Percentiles rank a stretch among this genome's conserved stretches.
phyloP scores from a whole-genome alignment of 2,113 vertebrate genomes.

The Dromaius novaehollandiae region DNA sequence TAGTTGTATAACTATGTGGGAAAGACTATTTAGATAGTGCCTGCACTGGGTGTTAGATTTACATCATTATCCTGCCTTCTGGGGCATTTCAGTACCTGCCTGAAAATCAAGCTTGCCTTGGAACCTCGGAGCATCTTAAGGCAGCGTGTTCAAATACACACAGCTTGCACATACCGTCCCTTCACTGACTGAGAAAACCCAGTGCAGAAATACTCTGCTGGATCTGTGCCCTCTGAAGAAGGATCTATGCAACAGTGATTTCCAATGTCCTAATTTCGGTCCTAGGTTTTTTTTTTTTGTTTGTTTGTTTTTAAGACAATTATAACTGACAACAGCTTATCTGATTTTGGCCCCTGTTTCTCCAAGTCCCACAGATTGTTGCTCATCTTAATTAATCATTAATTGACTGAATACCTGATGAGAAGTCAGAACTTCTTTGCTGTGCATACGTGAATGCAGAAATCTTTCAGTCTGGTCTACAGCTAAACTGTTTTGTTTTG shows the following conservation, averaged over 20 bases:
- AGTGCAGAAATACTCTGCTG: fast-evolving
- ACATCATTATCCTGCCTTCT: fast-evolving
- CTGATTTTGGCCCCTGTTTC: not conserved
- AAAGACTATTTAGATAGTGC: not conserved
- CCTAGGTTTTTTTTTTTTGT: not conserved
- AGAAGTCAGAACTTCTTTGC: not conserved
- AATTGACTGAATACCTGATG: not conserved
- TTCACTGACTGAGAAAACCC: fast-evolving
- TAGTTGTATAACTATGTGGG: not conserved
- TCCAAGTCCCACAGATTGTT: not conserved
- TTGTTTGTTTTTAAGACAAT: too few species aligned
- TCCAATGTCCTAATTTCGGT: not conserved
- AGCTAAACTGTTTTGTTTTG: not conserved
- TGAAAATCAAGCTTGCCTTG: not conserved
- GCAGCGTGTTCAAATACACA: not conserved
- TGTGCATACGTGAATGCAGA: not conserved
- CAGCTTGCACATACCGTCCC: fast-evolving
- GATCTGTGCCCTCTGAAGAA: not conserved
- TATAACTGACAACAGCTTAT: not conserved
- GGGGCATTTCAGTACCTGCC: not conserved
- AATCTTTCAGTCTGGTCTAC: not conserved
- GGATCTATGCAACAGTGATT: not conserved
- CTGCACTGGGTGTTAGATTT: not conserved
- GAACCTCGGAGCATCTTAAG: not conserved
- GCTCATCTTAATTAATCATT: not conserved